Evolutionary conservation across 2,888 invertebrate species (phyloP).

Genomic region (Acanthosepion esculentum): DNA sequence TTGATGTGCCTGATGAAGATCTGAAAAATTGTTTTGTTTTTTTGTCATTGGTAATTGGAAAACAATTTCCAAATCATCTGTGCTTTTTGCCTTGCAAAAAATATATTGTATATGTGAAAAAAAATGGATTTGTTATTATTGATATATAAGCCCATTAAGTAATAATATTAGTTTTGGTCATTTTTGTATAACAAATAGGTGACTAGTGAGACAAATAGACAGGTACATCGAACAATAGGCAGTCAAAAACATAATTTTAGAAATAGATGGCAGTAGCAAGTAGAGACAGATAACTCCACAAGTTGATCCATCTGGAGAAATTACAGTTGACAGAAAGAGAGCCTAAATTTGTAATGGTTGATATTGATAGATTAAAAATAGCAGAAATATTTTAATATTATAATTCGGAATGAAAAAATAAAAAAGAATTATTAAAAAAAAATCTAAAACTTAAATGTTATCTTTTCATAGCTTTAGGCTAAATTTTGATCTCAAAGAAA

Average conservation of each 20-base stretch:
- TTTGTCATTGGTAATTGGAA: not conserved
- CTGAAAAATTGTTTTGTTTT: not conserved
- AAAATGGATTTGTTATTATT: not conserved
- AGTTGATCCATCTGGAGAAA: not conserved
- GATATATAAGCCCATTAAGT: too few species aligned
- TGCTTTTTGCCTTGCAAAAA: not conserved
- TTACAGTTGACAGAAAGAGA: not conserved
- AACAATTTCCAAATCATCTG: not conserved
- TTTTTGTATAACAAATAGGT: too few species aligned
- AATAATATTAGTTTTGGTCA: too few species aligned
- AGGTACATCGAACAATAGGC: not conserved
- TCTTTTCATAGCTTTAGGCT: not conserved
- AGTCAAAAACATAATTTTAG: not conserved
- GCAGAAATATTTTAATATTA: not conserved
- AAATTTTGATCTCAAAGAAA: not conserved
- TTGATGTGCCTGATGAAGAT: not conserved
- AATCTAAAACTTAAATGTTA: not conserved
- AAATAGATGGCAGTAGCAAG: not conserved
- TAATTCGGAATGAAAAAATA: too few species aligned
- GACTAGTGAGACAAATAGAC: too few species aligned
- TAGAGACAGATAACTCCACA: not conserved
- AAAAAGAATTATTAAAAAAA: not conserved
- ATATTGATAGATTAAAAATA: not conserved
- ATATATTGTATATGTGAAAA: not conserved
- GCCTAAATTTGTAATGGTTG: not conserved